These are phyloP conservation scores for Brachyistius frenatus DNA, from an alignment of 2,113 vertebrate species.

Conservation along the genomic window DNA sequence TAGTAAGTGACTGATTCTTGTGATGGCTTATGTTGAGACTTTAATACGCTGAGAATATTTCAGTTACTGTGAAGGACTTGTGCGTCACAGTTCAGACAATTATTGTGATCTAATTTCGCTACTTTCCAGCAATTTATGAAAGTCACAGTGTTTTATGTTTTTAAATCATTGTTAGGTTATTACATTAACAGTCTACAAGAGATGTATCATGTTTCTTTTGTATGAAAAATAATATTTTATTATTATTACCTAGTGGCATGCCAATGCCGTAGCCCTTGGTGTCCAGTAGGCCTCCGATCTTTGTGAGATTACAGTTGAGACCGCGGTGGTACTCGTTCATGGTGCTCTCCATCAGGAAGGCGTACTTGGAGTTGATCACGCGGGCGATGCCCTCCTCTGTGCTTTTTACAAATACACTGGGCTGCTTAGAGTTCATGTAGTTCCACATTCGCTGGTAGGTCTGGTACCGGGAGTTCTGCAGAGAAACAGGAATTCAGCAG, in stretches of 20 bases:
- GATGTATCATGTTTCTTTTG: not conserved
- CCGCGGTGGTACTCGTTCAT: conserved; percentile 95
- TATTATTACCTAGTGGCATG: conserved; percentile 90
- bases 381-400: conserved; percentile 94
- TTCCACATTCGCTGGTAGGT: conserved; percentile 97
- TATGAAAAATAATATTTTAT: not conserved
- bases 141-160: too few relatives aligned
- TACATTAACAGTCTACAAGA: not conserved
- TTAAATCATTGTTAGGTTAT: not conserved
- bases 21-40: not conserved
- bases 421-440: conserved; percentile 95
- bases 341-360: conserved; percentile 93
- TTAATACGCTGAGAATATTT: not conserved
- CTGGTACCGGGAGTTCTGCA: conserved; percentile 92
- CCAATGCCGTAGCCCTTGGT: conserved; percentile 96
- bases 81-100: not conserved
- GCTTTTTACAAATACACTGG: conserved; percentile 95
- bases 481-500: conserved; percentile 8
- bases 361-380: conserved; percentile 92
- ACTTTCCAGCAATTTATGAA: not conserved
- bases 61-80: too few relatives aligned
- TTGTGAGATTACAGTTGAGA: conserved; percentile 94
- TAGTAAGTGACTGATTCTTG: not conserved
- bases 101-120: not conserved
- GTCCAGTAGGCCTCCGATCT: conserved; percentile 93